Base-by-base conservation (phyloP, 2,113 vertebrate species). In the Oreochromis niloticus region DNA sequence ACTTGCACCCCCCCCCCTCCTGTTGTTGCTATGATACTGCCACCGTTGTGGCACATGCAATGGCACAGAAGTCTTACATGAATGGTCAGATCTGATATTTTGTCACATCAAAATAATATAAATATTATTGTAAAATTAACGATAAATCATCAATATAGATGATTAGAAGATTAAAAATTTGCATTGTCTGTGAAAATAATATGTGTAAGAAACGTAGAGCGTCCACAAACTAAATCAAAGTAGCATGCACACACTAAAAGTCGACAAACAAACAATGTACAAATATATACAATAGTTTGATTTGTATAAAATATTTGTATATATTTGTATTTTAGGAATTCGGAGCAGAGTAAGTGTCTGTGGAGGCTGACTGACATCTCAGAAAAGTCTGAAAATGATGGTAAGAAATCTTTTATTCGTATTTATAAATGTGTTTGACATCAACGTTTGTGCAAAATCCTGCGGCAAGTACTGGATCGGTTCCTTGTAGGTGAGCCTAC, bases 301-400 rank as follows among this genome's bases (percentile, higher is more conserved):
- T 22, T 66, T 66, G 61, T 39, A 66, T 68, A 68, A 68, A 68
- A 8, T 68, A 68, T 68, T 68, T 68, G 63, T 68, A 39, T 68
- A 8, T 68, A 68, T 68, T 68, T 68, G 63, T 68, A 39, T 68
- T 94, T 43, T 79, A 99, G 99, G 99, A 99, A 98, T 89, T 90
- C 97, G 78, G 99, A 99, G 56, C 98, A 99, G 95, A 98, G 97
- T 95, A 99, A 99, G 94, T 98, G 97, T 59, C 96, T 97, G 75
- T 99, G 99, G 99, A 99, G 98, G 95, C 95, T 99, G 90, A 97
- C 94, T 30, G 97, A 97, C 91, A 97, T 99, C 97, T 99, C 99
- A 14, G 98, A 99, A 87, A 99, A 98, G 91, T 98, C 98, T 90
- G 98, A 99, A 90, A 99, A 99, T 93, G 98, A 98, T 97, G 99